Conservation (phyloP, 2,888 invertebrate species). For the Aquatica leii region DNA sequence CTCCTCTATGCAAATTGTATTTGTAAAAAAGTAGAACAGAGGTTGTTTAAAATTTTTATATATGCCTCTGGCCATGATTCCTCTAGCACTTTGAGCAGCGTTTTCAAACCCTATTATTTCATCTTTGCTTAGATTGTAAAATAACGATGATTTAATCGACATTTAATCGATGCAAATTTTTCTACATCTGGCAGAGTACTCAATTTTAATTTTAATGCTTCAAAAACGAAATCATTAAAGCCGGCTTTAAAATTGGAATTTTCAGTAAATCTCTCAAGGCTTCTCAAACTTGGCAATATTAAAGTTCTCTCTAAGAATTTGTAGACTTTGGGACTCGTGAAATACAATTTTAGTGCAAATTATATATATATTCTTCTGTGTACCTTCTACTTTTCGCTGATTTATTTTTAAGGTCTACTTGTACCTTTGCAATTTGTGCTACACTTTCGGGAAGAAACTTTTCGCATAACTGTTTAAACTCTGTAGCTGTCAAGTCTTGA, state of each 20-base stretch:
- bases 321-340: conserved; percentile 21
- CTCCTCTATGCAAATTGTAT: conserved; percentile 10
- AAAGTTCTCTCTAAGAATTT: no score
- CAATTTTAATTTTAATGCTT: no score
- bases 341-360: conserved; percentile 20
- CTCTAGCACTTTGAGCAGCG: conserved; percentile 14
- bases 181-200: no score
- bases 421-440: conserved; percentile 1
- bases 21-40: conserved; percentile 7
- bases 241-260: conserved; percentile 10
- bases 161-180: no score
- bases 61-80: conserved; percentile 21
- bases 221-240: no score
- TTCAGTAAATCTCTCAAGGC: conserved; percentile 14
- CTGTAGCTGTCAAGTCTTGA: no score
- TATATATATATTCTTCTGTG: conserved; percentile 15
- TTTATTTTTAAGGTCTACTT: neutral
- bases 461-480: no score
- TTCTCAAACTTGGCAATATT: conserved; percentile 15
- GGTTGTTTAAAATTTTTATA: conserved; percentile 22
- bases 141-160: conserved; percentile 22
- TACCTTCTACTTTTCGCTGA: no score
- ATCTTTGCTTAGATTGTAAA: conserved; percentile 22
- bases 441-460: conserved; percentile 5
- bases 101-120: conserved; percentile 22